phyloP scores from a whole-genome alignment of 2,113 vertebrate genomes.

The Mugil cephalus region DNA sequence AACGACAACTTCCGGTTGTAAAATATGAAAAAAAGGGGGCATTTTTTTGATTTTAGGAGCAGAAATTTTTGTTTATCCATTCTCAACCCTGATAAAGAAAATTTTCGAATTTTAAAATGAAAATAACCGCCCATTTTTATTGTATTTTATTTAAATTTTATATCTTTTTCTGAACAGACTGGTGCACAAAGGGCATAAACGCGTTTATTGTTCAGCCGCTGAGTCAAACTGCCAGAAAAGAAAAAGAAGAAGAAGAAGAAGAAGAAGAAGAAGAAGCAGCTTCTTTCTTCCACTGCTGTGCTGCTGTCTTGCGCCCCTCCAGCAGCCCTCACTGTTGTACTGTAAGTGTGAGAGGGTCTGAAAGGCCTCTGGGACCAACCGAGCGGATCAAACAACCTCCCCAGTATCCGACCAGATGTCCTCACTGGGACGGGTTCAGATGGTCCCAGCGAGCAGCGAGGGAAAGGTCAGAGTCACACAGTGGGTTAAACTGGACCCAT shows the following conservation, averaged over 20 bases:
- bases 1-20: no score
- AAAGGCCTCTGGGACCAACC: slow-evolving; percentile 72
- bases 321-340: slow-evolving; percentile 44
- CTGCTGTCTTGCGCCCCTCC: slow-evolving; percentile 37
- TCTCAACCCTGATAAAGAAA: no score
- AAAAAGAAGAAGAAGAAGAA: no score
- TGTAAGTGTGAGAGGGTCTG: slow-evolving; percentile 49
- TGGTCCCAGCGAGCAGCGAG: slow-evolving; percentile 82
- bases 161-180: no score
- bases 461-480: slow-evolving; percentile 86
- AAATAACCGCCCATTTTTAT: no score
- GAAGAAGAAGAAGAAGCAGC: background rate
- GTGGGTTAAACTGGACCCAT: slow-evolving; percentile 87
- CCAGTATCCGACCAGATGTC: slow-evolving; percentile 82
- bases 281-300: slow-evolving; percentile 5
- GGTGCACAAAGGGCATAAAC: no score
- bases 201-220: background rate
- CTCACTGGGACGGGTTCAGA: slow-evolving; percentile 79
- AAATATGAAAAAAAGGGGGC: no score
- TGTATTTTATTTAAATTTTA: no score
- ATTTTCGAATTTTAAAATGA: no score
- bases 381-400: slow-evolving; percentile 75
- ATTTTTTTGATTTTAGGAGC: no score
- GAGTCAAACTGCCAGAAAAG: background rate
- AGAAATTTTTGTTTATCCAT: no score